These are phyloP conservation scores for Andrena fulva DNA, from an alignment of 2,888 invertebrate species.

Conservation along the genomic window DNA sequence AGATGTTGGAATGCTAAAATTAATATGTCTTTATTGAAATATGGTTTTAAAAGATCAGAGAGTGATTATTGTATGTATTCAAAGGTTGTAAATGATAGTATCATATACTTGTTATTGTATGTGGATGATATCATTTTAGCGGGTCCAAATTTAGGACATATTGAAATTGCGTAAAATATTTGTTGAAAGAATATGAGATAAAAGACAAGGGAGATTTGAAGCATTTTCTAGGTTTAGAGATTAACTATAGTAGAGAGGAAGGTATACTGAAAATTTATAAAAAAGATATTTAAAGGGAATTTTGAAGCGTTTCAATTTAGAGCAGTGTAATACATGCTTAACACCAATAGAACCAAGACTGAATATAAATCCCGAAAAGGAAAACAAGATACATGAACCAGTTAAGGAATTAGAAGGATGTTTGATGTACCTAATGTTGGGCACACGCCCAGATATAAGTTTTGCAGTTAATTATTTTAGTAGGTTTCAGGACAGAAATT, in stretches of 20 bases:
- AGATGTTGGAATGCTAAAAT: not conserved
- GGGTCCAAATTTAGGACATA: not conserved
- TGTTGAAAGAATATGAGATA: not conserved
- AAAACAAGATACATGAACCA: not conserved
- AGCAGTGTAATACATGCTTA: not conserved
- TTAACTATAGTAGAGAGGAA: not conserved
- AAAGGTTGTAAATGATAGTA: not conserved
- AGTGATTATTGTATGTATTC: not conserved
- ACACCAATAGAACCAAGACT: not conserved
- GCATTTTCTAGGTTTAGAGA: not conserved
- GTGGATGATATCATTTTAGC: not conserved
- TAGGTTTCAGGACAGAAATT: constrained; percentile 1
- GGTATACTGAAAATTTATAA: not conserved
- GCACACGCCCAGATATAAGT: not conserved
- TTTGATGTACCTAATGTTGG: not conserved
- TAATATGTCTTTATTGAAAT: not conserved
- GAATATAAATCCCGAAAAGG: not conserved
- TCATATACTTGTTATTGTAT: not conserved
- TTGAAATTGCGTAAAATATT: not conserved
- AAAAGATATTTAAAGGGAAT: not conserved
- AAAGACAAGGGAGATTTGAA: not conserved
- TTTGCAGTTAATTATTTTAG: not conserved
- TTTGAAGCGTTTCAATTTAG: not conserved
- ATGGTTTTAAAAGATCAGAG: not conserved
- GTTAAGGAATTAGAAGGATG: not conserved